Evolutionary conservation across 1,140 invertebrate species (phyloP).

Genomic region (Dinothrombium tinctorium): DNA sequence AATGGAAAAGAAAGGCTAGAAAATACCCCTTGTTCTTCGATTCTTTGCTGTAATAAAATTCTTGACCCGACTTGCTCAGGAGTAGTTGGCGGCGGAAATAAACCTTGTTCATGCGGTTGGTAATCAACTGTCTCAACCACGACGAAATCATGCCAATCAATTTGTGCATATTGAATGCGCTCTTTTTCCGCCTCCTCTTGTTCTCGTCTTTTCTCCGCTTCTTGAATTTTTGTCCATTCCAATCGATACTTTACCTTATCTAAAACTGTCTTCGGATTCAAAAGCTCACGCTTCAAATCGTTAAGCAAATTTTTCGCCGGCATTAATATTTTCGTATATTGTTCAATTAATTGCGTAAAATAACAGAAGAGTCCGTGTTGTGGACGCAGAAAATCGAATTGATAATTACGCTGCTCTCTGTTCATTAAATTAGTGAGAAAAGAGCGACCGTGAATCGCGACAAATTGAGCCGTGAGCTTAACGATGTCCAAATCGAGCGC

Average conservation of each 20-base stretch:
- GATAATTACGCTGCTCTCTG: conserved; percentile 87
- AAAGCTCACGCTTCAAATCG: conserved; percentile 50
- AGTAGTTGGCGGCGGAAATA: conserved; percentile 83
- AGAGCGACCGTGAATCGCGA: conserved; percentile 88
- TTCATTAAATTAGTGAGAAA: conserved; percentile 97
- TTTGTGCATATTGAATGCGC: conserved; percentile 83
- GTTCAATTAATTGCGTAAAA: conserved; percentile 90
- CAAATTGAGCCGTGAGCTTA: conserved; percentile 93
- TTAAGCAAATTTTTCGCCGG: conserved; percentile 71
- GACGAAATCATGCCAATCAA: conserved; percentile 99
- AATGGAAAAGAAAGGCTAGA: too few relatives aligned
- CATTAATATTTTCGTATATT: conserved; percentile 88
- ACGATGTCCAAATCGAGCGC: conserved; percentile 94
- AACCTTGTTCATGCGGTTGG: conserved; percentile 69
- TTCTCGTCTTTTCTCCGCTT: conserved; percentile 65
- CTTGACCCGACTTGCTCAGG: conserved; percentile 86
- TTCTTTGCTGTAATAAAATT: conserved; percentile 50
- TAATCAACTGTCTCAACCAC: conserved; percentile 99
- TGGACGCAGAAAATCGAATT: conserved; percentile 94
- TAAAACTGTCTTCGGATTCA: conserved; percentile 37
- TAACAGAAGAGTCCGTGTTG: conserved; percentile 97
- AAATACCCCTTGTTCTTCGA: conserved; percentile 22
- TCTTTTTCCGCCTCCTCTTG: conserved; percentile 86
- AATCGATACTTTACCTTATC: conserved; percentile 81
- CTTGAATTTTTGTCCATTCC: conserved; percentile 86